Evolutionary conservation across 2,797 vertebrate species (phyloP), one percentile per base, ranked within the genome.

Genomic region (Parauchenoglanis ngamensis): DNA sequence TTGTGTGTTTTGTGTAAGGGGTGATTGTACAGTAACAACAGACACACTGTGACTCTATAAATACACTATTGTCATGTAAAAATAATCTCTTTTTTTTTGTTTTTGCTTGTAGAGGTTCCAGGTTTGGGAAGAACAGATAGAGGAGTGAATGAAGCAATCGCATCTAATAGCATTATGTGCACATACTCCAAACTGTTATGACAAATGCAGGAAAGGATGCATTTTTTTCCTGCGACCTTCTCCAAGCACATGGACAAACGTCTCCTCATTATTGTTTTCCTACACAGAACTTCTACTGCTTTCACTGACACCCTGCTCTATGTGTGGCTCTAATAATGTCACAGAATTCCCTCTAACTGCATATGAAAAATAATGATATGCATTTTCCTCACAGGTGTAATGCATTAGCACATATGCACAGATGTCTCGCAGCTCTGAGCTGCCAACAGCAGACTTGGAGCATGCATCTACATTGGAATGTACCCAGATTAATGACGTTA

Each of bases 151-250:
- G 17, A 54, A 52, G 75, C 15, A 35, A 23, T 76, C 73, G 10
- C 40, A 73, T n/a, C 73, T 49, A 49, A n/a, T 76, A 12, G 23
- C 73, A 76, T 57, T 35, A 2, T 31, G 52, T 10, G n/a, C 17
- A 78, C 17, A 57, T 78, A 78, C 17, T 56, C 52, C 31, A 77
- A 78, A 57, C 52, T 78, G 52, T 35, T 56, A 78, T 78, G 76
- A 57, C 76, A 78, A 57, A 78, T 56, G 28, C 17, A 21, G 23
- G 19, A 54, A 77, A 52, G 25, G 49, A 7, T 54, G 25, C 49
- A 54, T 77, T 77, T 56, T n/a, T n/a, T 23, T 6, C 25, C 2
- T 28, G 25, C 35, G 31, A 31, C 28, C 76, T 31, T 78, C 10
- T 78, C 28, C 28, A 1, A 57, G 52, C 54, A 35, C 49, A 56